A percentile compares a stretch with the other conserved stretches of the same genome.
These are phyloP conservation scores for Drosophila pegasa DNA, from an alignment of 2,888 invertebrate genomes.

Conservation along the genomic window DNA sequence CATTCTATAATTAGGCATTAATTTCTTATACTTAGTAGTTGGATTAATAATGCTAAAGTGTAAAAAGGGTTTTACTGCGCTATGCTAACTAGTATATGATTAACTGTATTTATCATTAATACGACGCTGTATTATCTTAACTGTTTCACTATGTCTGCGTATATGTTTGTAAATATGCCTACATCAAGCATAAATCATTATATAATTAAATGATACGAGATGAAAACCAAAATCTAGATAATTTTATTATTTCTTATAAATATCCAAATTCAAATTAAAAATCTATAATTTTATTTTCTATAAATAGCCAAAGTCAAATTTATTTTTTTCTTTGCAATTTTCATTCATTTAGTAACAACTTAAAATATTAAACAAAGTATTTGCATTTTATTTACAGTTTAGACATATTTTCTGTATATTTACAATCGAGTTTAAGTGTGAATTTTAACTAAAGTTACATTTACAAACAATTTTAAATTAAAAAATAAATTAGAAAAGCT, in stretches of 20 bases:
- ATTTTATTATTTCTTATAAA: conserved; percentile 1
- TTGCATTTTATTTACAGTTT: conserved; percentile 42
- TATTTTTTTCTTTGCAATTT: background rate
- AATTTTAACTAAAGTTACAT: conserved; percentile 5
- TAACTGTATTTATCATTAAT: conserved; percentile 25
- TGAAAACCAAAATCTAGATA: conserved; percentile 45
- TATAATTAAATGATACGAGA: conserved; percentile 46
- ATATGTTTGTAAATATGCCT: conserved; percentile 66
- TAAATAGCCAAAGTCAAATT: background rate
- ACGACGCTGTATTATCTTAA: conserved; percentile 60
- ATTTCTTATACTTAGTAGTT: conserved; percentile 62
- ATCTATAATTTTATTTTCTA: conserved; percentile 1
- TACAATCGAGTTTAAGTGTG: conserved; percentile 6
- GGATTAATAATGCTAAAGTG: conserved; percentile 49
- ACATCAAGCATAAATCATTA: conserved; percentile 46
- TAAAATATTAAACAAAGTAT: conserved; percentile 8
- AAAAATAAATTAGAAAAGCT: conserved; percentile 2
- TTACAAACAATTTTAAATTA: background rate
- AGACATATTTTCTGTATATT: conserved; percentile 18
- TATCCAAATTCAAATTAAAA: conserved; percentile 9
- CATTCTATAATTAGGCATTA: conserved; percentile 50
- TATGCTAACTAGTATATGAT: conserved; percentile 22
- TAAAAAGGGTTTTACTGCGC: conserved; percentile 57
- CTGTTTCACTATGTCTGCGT: conserved; percentile 44
- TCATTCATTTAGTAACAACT: conserved; percentile 10